Percentiles rank a stretch among this genome's conserved stretches.
Evolutionary conservation across 2,888 invertebrate genomes (phyloP).

Genomic region (Brachyopa scutellaris): DNA sequence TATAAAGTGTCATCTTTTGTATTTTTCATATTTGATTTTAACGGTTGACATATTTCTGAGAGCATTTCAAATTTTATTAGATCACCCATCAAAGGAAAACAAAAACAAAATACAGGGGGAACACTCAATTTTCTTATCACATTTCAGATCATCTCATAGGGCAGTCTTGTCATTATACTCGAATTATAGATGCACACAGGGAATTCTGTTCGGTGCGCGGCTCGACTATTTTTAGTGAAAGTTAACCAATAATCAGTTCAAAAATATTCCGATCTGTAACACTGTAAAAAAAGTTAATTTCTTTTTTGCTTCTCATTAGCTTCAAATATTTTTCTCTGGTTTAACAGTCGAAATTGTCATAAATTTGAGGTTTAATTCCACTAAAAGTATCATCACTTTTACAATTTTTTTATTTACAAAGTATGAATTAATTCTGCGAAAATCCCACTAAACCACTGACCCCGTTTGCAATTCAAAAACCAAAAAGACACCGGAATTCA

Average conservation of each 20-base stretch:
- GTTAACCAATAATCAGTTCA: background rate
- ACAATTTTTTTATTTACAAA: too few species aligned
- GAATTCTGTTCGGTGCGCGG: background rate
- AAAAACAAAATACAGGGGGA: background rate
- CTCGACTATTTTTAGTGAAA: slow-evolving; percentile 4
- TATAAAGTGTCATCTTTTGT: background rate
- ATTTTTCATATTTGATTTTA: background rate
- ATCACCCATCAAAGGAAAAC: slow-evolving; percentile 2
- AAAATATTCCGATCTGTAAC: slow-evolving; percentile 12
- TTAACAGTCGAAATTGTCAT: background rate
- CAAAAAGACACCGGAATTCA: slow-evolving; percentile 15
- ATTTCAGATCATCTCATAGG: background rate
- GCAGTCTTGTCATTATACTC: background rate
- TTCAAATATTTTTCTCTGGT: background rate
- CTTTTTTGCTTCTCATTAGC: background rate
- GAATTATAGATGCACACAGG: background rate
- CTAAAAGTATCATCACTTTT: background rate
- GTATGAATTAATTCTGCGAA: slow-evolving; percentile 21
- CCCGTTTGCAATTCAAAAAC: slow-evolving; percentile 1
- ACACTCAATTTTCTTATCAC: background rate
- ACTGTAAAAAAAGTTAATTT: background rate
- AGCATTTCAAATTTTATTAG: slow-evolving; percentile 3
- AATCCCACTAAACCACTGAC: slow-evolving; percentile 19
- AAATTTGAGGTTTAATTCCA: background rate
- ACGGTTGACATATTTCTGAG: slow-evolving; percentile 1